Percentiles rank a stretch among this genome's conserved stretches.
These are phyloP conservation scores for Sandelia bainsii DNA, from an alignment of 2,797 vertebrate genomes.

Conservation along the genomic window DNA sequence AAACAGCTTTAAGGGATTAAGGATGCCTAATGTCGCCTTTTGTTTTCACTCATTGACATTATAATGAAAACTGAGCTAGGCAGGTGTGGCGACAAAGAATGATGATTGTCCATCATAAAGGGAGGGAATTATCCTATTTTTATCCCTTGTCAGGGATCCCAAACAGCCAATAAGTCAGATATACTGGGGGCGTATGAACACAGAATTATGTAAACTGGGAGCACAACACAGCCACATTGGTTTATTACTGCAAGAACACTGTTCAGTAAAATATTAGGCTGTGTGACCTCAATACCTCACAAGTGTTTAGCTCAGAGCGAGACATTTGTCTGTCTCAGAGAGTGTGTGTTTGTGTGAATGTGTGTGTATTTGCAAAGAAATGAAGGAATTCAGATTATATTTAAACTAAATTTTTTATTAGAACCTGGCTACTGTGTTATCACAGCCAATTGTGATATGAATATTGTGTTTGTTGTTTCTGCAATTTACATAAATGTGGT, in stretches of 20 bases:
- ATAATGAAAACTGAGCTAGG: constrained; percentile 49
- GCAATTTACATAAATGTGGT: neutral
- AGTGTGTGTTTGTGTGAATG: constrained; percentile 7
- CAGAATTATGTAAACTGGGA: constrained; percentile 56
- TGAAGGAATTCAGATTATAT: neutral
- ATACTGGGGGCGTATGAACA: constrained; percentile 52
- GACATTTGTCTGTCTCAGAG: constrained; percentile 30
- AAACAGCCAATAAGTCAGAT: constrained; percentile 60
- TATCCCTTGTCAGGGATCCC: constrained; percentile 63
- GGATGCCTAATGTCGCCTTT: constrained; percentile 71
- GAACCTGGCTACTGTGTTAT: neutral
- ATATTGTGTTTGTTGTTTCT: neutral
- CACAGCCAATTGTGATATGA: neutral
- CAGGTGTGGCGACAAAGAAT: constrained; percentile 49
- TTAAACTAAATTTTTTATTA: neutral
- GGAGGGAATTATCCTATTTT: constrained; percentile 61
- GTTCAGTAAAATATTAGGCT: constrained; percentile 63
- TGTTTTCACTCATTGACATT: constrained; percentile 63
- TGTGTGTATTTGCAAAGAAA: constrained; percentile 1
- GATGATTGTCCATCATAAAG: constrained; percentile 55
- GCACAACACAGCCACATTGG: constrained; percentile 34
- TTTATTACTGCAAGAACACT: constrained; percentile 43
- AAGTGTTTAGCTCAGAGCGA: constrained; percentile 40
- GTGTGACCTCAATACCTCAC: constrained; percentile 40
- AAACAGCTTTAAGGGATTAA: constrained; percentile 78